A percentile compares a stretch with the other conserved stretches of the same genome.
phyloP scores from a whole-genome alignment of 2,888 invertebrate species.

The Apoderus coryli region DNA sequence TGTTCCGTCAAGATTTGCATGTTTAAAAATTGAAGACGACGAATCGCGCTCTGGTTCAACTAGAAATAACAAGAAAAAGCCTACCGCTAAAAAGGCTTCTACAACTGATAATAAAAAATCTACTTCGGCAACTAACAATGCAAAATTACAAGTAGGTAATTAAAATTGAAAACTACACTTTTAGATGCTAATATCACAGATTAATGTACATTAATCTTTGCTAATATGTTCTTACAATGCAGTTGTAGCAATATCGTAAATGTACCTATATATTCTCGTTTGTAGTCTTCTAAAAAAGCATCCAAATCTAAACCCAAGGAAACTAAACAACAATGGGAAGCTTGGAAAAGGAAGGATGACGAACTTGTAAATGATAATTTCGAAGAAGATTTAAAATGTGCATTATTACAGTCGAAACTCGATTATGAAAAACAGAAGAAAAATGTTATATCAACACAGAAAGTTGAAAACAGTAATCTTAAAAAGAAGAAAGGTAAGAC shows the following conservation, averaged over 20 bases:
- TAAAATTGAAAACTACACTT: no score
- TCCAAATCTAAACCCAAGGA: constrained; percentile 28
- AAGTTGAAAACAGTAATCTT: constrained; percentile 33
- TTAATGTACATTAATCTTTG: no score
- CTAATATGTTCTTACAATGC: constrained; percentile 2
- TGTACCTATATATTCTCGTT: no score
- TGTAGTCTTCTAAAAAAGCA: constrained; percentile 12
- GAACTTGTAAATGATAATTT: constrained; percentile 48
- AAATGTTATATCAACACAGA: constrained; percentile 19
- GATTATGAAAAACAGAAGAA: constrained; percentile 50
- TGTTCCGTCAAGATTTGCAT: constrained; percentile 58
- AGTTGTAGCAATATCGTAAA: no score
- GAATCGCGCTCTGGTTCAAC: constrained; percentile 39
- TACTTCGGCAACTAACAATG: no score
- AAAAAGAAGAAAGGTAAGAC: constrained; percentile 45
- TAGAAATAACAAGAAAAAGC: no score
- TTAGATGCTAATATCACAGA: no score
- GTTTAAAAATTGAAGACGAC: constrained; percentile 59
- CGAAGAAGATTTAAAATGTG: constrained; percentile 45
- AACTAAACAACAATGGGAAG: constrained; percentile 51
- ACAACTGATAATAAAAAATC: no score
- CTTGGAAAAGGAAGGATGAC: constrained; percentile 57
- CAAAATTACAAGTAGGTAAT: no score
- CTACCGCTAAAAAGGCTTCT: constrained; percentile 10
- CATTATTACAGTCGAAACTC: constrained; percentile 59